These are phyloP conservation scores for Hystrix brachyura DNA, from an alignment of 2,113 vertebrate genomes.

Conservation along the genomic window DNA sequence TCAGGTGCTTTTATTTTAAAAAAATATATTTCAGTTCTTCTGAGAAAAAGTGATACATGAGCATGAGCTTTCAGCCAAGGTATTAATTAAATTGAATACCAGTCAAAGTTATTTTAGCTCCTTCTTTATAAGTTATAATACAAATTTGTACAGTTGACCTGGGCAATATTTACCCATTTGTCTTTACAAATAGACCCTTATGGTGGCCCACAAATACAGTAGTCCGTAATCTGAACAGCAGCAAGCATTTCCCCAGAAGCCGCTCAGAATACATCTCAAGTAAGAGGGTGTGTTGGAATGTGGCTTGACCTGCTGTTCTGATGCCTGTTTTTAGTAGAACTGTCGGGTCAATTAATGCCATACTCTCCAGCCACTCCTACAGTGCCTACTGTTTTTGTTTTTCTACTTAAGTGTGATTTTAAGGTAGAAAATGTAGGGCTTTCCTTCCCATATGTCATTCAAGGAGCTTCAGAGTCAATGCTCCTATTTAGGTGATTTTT, in stretches of 20 bases:
- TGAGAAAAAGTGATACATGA: not conserved
- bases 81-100: not conserved
- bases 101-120: not conserved
- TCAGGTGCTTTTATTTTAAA: not conserved
- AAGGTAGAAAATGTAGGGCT: not conserved
- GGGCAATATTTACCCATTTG: not conserved
- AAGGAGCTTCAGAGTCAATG: conserved; percentile 1
- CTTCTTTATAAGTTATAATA: conserved; percentile 23
- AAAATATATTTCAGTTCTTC: conserved; percentile 25
- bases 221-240: not conserved
- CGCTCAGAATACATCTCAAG: not conserved
- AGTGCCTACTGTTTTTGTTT: conserved; percentile 37
- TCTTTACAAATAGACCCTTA: not conserved
- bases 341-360: not conserved
- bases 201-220: not conserved
- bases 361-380: not conserved
- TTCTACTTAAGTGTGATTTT: conserved; percentile 17
- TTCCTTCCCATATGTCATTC: not conserved
- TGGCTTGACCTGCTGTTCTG: not conserved
- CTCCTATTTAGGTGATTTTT: conserved; percentile 18
- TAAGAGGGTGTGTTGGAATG: not conserved
- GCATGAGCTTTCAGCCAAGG: not conserved
- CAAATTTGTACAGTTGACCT: not conserved
- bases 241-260: not conserved
- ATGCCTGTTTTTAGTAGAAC: not conserved